These are phyloP conservation scores for Apostichopus parvimensis DNA, from an alignment of 35 echinoderm and acorn worm species.

Conservation along the genomic window DNA sequence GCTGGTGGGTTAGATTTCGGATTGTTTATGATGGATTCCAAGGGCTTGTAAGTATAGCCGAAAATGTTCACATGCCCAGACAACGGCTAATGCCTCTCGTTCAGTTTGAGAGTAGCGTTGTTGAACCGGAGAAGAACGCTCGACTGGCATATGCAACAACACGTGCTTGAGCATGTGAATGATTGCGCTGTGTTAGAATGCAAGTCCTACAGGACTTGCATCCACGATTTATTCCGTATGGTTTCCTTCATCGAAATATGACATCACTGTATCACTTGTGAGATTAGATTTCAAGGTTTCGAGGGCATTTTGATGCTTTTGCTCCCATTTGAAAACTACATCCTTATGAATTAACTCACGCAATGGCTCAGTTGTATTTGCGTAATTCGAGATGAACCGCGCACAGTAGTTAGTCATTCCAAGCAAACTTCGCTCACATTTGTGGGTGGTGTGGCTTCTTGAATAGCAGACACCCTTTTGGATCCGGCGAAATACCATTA, in stretches of 20 bases:
- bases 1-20: constrained; percentile 45
- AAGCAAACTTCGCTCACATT: constrained; percentile 48
- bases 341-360: constrained; percentile 49
- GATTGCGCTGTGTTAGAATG: constrained; percentile 37
- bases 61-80: constrained; percentile 59
- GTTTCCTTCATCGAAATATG: constrained; percentile 49
- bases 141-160: constrained; percentile 57
- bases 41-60: constrained; percentile 49
- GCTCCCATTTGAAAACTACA: constrained; percentile 35
- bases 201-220: constrained; percentile 65
- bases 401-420: constrained; percentile 67
- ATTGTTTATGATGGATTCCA: constrained; percentile 47
- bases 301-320: constrained; percentile 41
- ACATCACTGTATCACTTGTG: constrained; percentile 10
- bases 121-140: constrained; percentile 5
- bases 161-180: not conserved
- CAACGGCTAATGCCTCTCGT: constrained; percentile 58
- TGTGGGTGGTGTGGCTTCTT: constrained; percentile 36
- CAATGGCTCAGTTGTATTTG: constrained; percentile 54
- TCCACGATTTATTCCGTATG: constrained; percentile 55
- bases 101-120: constrained; percentile 60
- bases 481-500: constrained; percentile 57
- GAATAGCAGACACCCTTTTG: constrained; percentile 60
- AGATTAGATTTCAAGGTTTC: constrained; percentile 25
- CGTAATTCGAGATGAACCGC: constrained; percentile 57